Percentiles rank a stretch among this genome's conserved stretches.
Conservation (phyloP, 2,888 invertebrate genomes). For the Caenorhabditis doughertyi region DNA sequence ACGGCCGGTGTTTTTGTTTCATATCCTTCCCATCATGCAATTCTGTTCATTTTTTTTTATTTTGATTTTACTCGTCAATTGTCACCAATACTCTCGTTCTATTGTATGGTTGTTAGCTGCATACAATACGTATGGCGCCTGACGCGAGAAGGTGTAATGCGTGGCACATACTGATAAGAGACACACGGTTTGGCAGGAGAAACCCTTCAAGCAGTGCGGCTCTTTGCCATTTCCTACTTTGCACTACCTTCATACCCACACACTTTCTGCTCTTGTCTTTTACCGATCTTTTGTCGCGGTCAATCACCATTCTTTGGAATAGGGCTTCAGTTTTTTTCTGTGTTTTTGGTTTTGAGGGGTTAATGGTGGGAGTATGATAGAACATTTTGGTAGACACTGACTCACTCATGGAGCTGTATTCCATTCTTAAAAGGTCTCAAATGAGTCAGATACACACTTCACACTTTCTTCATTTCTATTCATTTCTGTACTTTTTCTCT, state of each 20-base stretch:
- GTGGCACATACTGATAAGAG: conserved; percentile 57
- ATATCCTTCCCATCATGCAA: conserved; percentile 25
- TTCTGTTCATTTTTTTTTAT: conserved; percentile 16
- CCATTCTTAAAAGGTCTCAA: conserved; percentile 36
- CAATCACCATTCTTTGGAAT: conserved; percentile 38
- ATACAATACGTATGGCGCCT: conserved; percentile 60
- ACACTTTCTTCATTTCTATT: conserved; percentile 1
- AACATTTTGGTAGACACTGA: conserved; percentile 12
- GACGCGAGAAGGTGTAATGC: conserved; percentile 58
- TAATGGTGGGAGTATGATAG: conserved; percentile 9
- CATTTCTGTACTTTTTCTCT: background rate
- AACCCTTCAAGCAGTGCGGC: conserved; percentile 24
- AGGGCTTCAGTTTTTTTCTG: background rate
- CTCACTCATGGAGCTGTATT: conserved; percentile 16
- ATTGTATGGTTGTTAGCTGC: conserved; percentile 54
- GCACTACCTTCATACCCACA: conserved; percentile 46
- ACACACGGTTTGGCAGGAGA: conserved; percentile 36
- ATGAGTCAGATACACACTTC: conserved; percentile 31
- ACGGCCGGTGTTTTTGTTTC: background rate
- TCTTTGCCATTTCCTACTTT: conserved; percentile 38
- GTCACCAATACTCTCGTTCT: conserved; percentile 23
- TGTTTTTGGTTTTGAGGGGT: background rate
- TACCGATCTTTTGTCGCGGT: conserved; percentile 56
- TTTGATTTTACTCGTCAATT: conserved; percentile 40
- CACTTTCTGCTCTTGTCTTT: conserved; percentile 47